phyloP scores from a whole-genome alignment of 1,140 invertebrate species.

The Cataglyphis hispanica region DNA sequence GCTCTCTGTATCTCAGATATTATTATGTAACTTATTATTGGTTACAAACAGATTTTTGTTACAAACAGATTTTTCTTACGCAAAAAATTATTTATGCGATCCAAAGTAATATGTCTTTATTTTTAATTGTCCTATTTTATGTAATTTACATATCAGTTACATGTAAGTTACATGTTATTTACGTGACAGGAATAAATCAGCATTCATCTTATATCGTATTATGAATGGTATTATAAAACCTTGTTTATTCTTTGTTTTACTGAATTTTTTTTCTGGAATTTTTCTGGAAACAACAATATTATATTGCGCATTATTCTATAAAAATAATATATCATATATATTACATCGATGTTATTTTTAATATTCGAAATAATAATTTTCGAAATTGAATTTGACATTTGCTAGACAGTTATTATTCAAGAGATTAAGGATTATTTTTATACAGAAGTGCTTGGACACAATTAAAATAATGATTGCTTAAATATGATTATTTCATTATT shows the following conservation, averaged over 20 bases:
- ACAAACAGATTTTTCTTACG: neutral
- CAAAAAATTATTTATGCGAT: neutral
- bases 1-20: neutral
- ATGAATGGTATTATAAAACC: neutral
- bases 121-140: too few species aligned
- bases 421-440: neutral
- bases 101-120: neutral
- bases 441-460: neutral
- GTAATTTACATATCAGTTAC: too few species aligned
- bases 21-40: too few species aligned
- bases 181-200: neutral
- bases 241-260: neutral
- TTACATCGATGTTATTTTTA: neutral
- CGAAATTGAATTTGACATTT: too few species aligned
- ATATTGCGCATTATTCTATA: neutral
- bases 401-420: neutral
- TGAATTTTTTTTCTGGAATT: too few species aligned
- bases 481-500: neutral
- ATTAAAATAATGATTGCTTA: neutral
- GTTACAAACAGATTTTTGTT: too few species aligned
- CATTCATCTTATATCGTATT: neutral
- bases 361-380: neutral
- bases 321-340: neutral
- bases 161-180: neutral
- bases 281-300: neutral